Evolutionary conservation across 35 echinoderm and acorn worm species (phyloP).

Genomic region (Ptychodera flava): DNA sequence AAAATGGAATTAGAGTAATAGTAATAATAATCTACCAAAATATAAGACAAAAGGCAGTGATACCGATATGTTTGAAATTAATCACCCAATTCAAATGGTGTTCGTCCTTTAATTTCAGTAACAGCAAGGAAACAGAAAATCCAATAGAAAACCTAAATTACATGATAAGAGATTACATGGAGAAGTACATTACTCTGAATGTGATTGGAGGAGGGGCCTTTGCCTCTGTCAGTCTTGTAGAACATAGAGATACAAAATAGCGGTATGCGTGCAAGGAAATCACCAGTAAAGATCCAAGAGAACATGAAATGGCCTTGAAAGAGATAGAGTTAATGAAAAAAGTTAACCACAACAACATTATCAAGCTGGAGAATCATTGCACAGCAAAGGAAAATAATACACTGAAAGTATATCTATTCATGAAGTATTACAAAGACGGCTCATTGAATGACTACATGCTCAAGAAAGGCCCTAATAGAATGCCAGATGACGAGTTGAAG

Average conservation of each 20-base stretch:
- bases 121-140: too few relatives aligned
- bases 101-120: too few relatives aligned
- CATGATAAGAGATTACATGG: too few relatives aligned
- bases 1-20: too few relatives aligned
- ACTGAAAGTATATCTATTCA: neutral
- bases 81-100: too few relatives aligned
- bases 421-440: neutral
- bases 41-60: too few relatives aligned
- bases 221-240: neutral
- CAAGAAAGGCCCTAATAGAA: neutral
- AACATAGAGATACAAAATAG: neutral
- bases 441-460: neutral
- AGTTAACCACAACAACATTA: neutral
- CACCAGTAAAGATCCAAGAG: too few relatives aligned
- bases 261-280: neutral
- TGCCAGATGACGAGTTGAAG: neutral
- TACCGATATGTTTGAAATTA: too few relatives aligned
- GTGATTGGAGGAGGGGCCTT: neutral
- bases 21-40: too few relatives aligned
- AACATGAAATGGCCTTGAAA: neutral
- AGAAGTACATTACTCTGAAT: neutral
- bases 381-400: neutral
- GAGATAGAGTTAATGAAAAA: neutral
- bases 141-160: too few relatives aligned
- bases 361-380: neutral